A percentile compares a stretch with the other conserved stretches of the same genome.
phyloP scores from a whole-genome alignment of 2,113 vertebrate species.

The Callipepla californica region DNA sequence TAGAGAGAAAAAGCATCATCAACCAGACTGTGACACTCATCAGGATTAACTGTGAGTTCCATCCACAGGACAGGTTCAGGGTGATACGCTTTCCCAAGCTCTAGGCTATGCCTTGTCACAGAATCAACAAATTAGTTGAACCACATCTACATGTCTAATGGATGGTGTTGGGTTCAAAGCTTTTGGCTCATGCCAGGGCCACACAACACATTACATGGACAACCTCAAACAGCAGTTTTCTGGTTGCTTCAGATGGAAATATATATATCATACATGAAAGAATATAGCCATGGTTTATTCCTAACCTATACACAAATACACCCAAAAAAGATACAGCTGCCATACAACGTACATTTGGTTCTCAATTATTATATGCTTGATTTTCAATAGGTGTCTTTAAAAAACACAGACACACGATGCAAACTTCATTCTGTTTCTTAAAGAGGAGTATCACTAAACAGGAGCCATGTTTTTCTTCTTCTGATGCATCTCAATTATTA shows the following conservation, averaged over 20 bases:
- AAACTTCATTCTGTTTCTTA: neutral
- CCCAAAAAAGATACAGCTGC: neutral
- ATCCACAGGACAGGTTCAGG: neutral
- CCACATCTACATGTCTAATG: neutral
- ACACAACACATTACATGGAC: neutral
- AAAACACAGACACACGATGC: neutral
- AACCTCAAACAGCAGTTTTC: neutral
- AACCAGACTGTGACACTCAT: neutral
- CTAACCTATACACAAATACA: neutral
- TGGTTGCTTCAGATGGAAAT: neutral
- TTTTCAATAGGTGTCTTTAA: neutral
- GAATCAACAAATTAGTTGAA: neutral
- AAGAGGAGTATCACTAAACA: neutral
- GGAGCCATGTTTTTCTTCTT: neutral
- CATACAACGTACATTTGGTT: neutral
- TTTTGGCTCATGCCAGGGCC: neutral
- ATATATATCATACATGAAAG: neutral
- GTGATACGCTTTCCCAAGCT: neutral
- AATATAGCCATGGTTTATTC: neutral
- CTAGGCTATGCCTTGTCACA: neutral
- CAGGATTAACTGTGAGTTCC: neutral
- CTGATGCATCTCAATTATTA: constrained; percentile 23
- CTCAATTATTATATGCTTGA: neutral
- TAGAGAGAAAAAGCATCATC: neutral
- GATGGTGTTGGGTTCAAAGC: too few species aligned